Evolutionary conservation across 2,797 vertebrate genomes (phyloP).

Genomic region (Phrynocephalus guinanensis): DNA sequence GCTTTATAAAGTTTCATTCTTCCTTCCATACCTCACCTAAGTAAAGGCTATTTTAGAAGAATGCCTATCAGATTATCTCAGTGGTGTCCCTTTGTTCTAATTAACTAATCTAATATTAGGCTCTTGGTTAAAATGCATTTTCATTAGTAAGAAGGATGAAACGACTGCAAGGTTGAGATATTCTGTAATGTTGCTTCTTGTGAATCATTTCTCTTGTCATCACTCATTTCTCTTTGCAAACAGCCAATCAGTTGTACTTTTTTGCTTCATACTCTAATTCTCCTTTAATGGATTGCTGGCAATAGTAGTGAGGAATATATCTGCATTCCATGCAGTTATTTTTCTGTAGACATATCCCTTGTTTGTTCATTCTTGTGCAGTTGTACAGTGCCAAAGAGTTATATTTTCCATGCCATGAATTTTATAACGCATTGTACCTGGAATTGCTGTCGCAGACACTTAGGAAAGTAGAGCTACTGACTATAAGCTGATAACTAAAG

Average conservation of each 20-base stretch:
- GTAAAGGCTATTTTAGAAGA: neutral
- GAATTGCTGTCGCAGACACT: neutral
- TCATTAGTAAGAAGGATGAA: neutral
- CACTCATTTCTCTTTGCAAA: neutral
- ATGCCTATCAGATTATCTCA: neutral
- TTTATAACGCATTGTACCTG: neutral
- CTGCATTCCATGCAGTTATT: neutral
- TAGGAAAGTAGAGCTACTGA: neutral
- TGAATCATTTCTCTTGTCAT: slow-evolving; percentile 13
- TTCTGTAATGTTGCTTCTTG: slow-evolving; percentile 7
- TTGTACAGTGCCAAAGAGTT: neutral
- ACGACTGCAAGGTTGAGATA: slow-evolving; percentile 7
- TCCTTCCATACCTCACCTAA: too few relatives aligned
- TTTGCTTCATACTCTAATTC: slow-evolving; percentile 16
- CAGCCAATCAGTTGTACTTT: slow-evolving; percentile 4
- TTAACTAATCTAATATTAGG: neutral
- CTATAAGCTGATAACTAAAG: neutral
- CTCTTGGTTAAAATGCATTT: neutral
- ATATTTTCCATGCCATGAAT: neutral
- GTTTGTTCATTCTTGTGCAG: neutral
- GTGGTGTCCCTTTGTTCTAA: neutral
- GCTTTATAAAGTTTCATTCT: neutral
- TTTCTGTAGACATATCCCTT: neutral
- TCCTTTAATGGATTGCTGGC: slow-evolving; percentile 6
- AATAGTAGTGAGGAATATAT: neutral